These are phyloP conservation scores for Chrysopa pallens DNA, from an alignment of 1,140 invertebrate species.

Conservation along the genomic window DNA sequence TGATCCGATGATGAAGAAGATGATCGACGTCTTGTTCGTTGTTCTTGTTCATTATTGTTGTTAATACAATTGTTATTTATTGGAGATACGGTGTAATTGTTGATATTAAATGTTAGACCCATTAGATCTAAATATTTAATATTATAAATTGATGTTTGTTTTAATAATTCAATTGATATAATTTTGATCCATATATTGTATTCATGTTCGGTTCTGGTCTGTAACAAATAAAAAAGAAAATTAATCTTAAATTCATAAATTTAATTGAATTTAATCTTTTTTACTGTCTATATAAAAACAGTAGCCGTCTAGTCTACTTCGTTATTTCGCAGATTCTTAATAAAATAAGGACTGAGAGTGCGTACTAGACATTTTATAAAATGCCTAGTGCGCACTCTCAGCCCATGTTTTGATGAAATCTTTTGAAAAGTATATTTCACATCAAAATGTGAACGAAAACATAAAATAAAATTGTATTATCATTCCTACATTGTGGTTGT, in stretches of 20 bases:
- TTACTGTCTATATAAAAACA: too few species aligned
- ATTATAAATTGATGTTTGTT: constrained; percentile 40
- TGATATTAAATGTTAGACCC: constrained; percentile 12
- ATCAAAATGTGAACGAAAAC: too few species aligned
- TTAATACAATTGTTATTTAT: background rate
- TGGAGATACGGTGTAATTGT: constrained; percentile 7
- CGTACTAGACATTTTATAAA: too few species aligned
- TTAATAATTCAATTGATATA: constrained; percentile 38
- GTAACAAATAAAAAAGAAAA: constrained; percentile 12
- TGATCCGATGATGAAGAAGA: constrained; percentile 21
- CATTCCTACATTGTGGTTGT: too few species aligned
- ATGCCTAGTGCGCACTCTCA: too few species aligned
- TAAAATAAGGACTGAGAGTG: too few species aligned
- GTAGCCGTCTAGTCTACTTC: too few species aligned
- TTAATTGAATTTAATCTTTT: too few species aligned
- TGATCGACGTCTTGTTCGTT: background rate
- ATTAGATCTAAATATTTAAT: constrained; percentile 29
- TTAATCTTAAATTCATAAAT: background rate
- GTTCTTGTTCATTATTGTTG: background rate
- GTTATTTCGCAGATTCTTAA: too few species aligned
- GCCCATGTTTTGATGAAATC: too few species aligned
- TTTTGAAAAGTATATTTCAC: too few species aligned
- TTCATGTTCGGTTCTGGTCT: constrained; percentile 33
- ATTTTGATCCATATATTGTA: constrained; percentile 43
- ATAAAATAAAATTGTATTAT: too few species aligned